Base-by-base conservation (phyloP, 2,113 vertebrate genomes). In the Psophia crepitans region DNA sequence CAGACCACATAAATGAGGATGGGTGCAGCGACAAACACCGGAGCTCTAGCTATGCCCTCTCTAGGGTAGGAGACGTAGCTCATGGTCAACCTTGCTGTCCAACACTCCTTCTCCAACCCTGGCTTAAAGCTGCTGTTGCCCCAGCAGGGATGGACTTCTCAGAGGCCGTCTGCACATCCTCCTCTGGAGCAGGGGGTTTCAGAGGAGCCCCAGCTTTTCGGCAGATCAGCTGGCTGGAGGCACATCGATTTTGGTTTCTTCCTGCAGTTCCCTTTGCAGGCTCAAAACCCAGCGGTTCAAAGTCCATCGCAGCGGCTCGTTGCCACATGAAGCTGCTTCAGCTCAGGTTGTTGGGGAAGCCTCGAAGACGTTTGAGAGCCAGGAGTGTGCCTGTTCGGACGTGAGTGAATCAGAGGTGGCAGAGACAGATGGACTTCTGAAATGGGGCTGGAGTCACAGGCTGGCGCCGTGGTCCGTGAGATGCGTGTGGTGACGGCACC, bases 261-360 rank as follows among this genome's bases (percentile, higher is more conserved):
- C 54, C 24, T 39, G 39, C 68, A 24, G 22, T 30, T 70, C 9
- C 4, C 43, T 79, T 30, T 16, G 5, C 43, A 41, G 18, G 9
- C 41, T 73, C 7, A 39, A 41, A 69, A 4, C 16, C 1, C 1
- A 0, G 15, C 0, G 2, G 7, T 60, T 65, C 70, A 5, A 8
- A 10, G 14, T 6, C 54, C 33, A 5, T 54, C 4, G 1, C 2
- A 0, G 44, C 16, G 44, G 22, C 56, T 83, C 4, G 0, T 17
- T 33, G 39, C 46, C 0, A 1, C 73, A 1, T 58, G 17, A 33
- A 60, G 41, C 68, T 70, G 20, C 77, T 61, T 1, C 51, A 39
- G 46, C 69, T 70, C 58, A 9, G 35, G 16, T 27, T 4, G 0
- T 12, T 71, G 5, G 9, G 60, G 61, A 56, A 89, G 57, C 51